Evolutionary conservation across 2,888 invertebrate species (phyloP).

Genomic region (Chaetoderma sp.): DNA sequence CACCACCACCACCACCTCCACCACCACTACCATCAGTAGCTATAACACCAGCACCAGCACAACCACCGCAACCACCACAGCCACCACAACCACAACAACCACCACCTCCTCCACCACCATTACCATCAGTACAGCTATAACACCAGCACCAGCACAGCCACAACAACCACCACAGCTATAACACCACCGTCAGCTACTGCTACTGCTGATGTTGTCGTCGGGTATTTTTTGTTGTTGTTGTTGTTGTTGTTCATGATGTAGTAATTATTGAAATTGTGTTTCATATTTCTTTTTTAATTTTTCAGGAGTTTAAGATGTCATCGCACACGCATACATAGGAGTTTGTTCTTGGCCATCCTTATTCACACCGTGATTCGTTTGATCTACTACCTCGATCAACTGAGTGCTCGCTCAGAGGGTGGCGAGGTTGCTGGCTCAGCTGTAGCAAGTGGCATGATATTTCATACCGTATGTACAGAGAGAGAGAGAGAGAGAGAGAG

Average conservation of each 20-base stretch:
- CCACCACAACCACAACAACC: too few relatives aligned
- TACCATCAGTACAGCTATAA: too few relatives aligned
- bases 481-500: too few relatives aligned
- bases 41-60: too few relatives aligned
- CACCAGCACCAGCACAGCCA: too few relatives aligned
- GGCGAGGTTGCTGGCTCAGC: constrained; percentile 74
- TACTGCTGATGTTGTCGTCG: too few relatives aligned
- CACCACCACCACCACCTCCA: not conserved
- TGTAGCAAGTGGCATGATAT: constrained; percentile 66
- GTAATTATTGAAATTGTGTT: too few relatives aligned
- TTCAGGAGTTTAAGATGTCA: constrained; percentile 82
- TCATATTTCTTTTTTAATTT: constrained; percentile 18
- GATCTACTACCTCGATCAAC: constrained; percentile 70
- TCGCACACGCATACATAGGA: constrained; percentile 87
- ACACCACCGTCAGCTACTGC: too few relatives aligned
- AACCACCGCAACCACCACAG: not conserved
- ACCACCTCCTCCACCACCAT: too few relatives aligned
- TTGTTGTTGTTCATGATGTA: too few relatives aligned
- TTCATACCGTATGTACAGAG: constrained; percentile 66
- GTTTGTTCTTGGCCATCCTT: constrained; percentile 85
- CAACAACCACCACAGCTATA: not conserved
- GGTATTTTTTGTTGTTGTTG: too few relatives aligned
- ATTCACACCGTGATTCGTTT: constrained; percentile 70
- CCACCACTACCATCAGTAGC: too few relatives aligned
- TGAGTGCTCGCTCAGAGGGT: constrained; percentile 58